These are phyloP conservation scores for Bolinopsis microptera DNA, from an alignment of 37 sponge, comb jelly and placozoan genomes.

Conservation along the genomic window DNA sequence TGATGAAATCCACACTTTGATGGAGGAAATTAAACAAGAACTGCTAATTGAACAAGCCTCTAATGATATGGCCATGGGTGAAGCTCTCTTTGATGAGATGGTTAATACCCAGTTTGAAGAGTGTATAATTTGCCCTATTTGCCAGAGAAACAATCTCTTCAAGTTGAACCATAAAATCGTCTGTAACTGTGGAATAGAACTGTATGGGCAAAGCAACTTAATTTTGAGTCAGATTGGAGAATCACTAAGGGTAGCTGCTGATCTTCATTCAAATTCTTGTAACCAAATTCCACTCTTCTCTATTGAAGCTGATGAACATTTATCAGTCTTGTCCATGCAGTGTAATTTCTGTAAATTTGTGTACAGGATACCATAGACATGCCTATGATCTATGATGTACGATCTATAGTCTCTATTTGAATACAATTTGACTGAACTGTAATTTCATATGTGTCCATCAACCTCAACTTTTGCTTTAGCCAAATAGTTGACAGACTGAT, in stretches of 20 bases:
- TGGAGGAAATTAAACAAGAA: background rate
- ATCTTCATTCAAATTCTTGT: background rate
- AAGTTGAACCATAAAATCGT: no score
- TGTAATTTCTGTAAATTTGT: conserved; percentile 15
- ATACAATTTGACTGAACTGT: no score
- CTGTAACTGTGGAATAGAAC: background rate
- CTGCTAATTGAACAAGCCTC: background rate
- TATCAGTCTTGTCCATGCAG: background rate
- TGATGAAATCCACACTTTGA: background rate
- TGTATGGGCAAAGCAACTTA: background rate
- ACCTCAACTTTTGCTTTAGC: no score
- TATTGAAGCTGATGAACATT: background rate
- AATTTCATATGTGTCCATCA: no score
- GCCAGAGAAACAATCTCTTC: conserved; percentile 25
- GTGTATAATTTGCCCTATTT: conserved; percentile 13
- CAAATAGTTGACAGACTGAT: no score
- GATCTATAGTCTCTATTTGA: no score
- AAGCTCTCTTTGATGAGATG: background rate
- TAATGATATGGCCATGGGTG: background rate
- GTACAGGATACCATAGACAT: conserved; percentile 11
- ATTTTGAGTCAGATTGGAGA: background rate
- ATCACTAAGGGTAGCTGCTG: background rate
- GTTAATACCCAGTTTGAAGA: background rate
- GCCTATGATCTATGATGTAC: no score
- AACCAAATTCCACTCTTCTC: background rate